Evolutionary conservation across 92 coral and sea anemone genomes (phyloP), one percentile per base, ranked within the genome.

Genomic region (Zoanthus solanderi): DNA sequence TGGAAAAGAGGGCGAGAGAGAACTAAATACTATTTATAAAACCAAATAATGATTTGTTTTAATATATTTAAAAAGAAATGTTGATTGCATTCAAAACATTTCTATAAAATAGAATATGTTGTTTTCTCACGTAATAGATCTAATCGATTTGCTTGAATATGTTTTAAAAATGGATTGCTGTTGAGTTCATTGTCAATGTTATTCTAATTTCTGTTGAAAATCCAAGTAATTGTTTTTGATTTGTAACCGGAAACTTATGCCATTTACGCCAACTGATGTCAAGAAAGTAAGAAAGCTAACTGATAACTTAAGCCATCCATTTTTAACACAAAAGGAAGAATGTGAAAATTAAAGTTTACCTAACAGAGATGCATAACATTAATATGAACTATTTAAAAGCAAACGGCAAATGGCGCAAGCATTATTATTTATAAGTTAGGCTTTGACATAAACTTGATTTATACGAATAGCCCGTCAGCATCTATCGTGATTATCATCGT

Each of bases 241-340:
- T 61, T 80, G 65, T 65, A 57, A 61, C 84, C 67, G 84, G 84
- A 80, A 80, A 80, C 65, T 63, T 80, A 63, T 65, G 57, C 68
- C 84, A 73, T 80, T 80, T 80, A 68, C 46, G 18, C 63, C 68
- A 57, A 80, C 34, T 47, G 29, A 17, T 80, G 84, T 80, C 73
- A 80, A 6, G 14, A 66, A 10, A 28, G 9, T 16, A 79, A 53
- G 46, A 61, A 63, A 42, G 54, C 15, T 63, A 68, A 44, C 65
- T 65, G 73, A 61, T 63, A 16, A 57, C 11, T 61, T 65, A 34
- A 63, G 68, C 14, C 53, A n/a, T 32, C 18, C 53, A n/a, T 32
- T 11, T 18, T 44, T 61, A 50, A 32, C 74, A 80, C 37, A 23
- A 80, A 63, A 80, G 37, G 58, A 37, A 42, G 10, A 37, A 14